Evolutionary conservation across 2,888 invertebrate genomes (phyloP).

Genomic region (Amphipoea oculea): DNA sequence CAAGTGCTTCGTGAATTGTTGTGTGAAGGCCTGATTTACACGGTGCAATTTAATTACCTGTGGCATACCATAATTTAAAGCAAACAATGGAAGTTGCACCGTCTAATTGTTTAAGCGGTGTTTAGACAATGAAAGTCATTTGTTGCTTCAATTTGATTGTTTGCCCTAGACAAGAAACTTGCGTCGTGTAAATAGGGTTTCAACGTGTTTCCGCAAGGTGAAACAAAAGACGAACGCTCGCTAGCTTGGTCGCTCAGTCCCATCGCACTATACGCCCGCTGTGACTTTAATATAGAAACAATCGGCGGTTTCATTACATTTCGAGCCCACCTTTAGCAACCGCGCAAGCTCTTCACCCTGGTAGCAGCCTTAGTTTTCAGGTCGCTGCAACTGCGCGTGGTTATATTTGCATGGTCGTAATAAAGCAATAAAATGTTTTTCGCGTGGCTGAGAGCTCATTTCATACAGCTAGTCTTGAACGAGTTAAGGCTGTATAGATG

Average conservation of each 20-base stretch:
- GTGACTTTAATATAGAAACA: no score
- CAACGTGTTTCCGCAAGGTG: neutral
- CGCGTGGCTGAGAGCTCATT: constrained; percentile 69
- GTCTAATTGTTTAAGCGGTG: neutral
- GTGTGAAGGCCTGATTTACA: neutral
- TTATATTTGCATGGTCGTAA: constrained; percentile 79
- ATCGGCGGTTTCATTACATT: no score
- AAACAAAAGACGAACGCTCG: neutral
- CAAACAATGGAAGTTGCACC: no score
- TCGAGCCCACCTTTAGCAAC: neutral
- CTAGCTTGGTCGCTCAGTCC: neutral
- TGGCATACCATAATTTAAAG: neutral
- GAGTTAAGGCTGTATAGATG: constrained; percentile 51
- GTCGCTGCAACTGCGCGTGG: constrained; percentile 74
- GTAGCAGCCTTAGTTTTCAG: constrained; percentile 69
- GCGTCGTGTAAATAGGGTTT: no score
- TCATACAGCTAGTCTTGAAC: constrained; percentile 62
- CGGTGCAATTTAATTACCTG: neutral
- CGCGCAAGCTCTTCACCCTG: neutral
- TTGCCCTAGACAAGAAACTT: neutral
- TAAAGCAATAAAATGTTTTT: constrained; percentile 79
- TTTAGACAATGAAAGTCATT: neutral
- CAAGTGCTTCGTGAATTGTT: neutral
- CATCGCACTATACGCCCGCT: no score
- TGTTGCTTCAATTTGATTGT: neutral